phyloP scores from a whole-genome alignment of 2,888 invertebrate species.

The Zaprionus lineosus region DNA sequence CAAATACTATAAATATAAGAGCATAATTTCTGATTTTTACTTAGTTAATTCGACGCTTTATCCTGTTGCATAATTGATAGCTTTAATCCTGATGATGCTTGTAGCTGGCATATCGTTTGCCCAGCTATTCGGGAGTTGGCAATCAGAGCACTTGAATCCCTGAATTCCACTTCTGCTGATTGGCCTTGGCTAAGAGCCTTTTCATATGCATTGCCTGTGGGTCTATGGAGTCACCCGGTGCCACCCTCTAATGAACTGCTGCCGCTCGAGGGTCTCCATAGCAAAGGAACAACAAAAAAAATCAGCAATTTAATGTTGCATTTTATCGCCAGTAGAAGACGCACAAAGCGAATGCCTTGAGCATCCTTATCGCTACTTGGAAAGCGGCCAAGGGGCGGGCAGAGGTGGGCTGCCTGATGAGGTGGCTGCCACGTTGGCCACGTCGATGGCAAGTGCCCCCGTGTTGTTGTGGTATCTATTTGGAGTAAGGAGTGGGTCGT shows the following conservation, averaged over 20 bases:
- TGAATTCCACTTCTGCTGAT: slow-evolving; percentile 43
- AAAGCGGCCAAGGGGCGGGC: slow-evolving; percentile 25
- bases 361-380: slow-evolving; percentile 58
- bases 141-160: slow-evolving; percentile 29
- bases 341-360: slow-evolving; percentile 41
- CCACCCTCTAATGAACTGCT: slow-evolving; percentile 71
- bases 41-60: no score
- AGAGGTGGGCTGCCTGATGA: slow-evolving; percentile 42
- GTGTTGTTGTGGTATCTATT: slow-evolving; percentile 45
- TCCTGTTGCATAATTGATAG: no score
- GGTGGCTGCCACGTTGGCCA: slow-evolving; percentile 36
- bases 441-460: slow-evolving; percentile 7
- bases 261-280: slow-evolving; percentile 36
- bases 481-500: slow-evolving; percentile 18
- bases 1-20: no score
- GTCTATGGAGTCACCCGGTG: slow-evolving; percentile 16
- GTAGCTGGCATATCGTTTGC: no score
- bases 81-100: no score
- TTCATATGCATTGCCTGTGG: slow-evolving; percentile 30
- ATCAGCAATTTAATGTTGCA: slow-evolving; percentile 81
- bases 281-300: slow-evolving; percentile 32
- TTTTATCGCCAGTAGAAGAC: slow-evolving; percentile 75
- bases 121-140: slow-evolving; percentile 17
- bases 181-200: slow-evolving; percentile 29
- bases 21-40: no score